Conservation (phyloP, 1,140 invertebrate genomes). For the Achroia grisella region DNA sequence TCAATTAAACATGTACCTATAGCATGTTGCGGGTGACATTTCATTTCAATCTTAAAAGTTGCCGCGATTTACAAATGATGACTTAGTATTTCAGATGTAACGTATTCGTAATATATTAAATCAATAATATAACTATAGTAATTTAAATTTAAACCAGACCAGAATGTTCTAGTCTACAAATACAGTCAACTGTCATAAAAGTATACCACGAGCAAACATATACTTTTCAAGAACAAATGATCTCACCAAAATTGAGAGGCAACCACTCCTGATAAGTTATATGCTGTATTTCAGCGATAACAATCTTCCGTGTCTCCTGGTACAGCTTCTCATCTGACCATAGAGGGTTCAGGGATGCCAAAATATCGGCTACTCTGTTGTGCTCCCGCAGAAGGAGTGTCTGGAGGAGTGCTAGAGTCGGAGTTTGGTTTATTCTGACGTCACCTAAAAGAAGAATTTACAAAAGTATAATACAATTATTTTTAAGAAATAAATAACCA, state of each 20-base stretch:
- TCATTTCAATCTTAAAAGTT: no score
- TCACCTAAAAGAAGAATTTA: conserved; percentile 74
- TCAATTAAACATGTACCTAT: neutral
- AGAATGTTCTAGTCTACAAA: no score
- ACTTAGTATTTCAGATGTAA: no score
- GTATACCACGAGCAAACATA: neutral
- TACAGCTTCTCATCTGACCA: conserved; percentile 85
- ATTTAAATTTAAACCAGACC: no score
- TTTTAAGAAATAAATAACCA: no score
- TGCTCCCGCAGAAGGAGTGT: conserved; percentile 75
- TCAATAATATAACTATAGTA: no score
- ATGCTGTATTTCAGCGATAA: conserved; percentile 88
- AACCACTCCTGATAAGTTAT: conserved; percentile 82
- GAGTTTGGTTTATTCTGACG: conserved; percentile 81
- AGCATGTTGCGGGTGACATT: no score
- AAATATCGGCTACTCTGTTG: conserved; percentile 82
- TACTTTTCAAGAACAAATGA: neutral
- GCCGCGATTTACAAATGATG: no score
- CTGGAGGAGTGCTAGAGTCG: conserved; percentile 79
- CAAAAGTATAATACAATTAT: no score
- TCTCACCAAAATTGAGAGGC: conserved; percentile 75
- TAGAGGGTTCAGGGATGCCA: conserved; percentile 75
- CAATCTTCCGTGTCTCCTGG: conserved; percentile 85
- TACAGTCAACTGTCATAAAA: neutral
- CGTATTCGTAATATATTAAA: no score